Percentiles rank a stretch among this genome's conserved stretches.
Evolutionary conservation across 2,113 vertebrate species (phyloP).

Genomic region (Mustelus asterias): DNA sequence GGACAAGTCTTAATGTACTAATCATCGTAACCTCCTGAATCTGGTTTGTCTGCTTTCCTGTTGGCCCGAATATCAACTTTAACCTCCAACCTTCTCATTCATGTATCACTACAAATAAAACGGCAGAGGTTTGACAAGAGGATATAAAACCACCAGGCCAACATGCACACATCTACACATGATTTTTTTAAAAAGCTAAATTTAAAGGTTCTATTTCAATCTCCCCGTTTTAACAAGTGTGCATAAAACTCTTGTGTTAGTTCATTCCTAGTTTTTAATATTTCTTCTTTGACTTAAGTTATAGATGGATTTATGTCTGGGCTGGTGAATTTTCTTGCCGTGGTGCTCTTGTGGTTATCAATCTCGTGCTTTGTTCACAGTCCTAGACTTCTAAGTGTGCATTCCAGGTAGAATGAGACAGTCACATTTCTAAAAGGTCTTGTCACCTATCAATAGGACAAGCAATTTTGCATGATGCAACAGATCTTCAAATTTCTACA

Average conservation of each 20-base stretch:
- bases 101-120: slow-evolving; percentile 79
- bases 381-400: neutral
- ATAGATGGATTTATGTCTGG: neutral
- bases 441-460: neutral
- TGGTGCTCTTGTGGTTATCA: neutral
- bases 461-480: neutral
- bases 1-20: slow-evolving; percentile 65
- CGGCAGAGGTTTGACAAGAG: slow-evolving; percentile 67
- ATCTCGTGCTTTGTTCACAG: slow-evolving; percentile 10
- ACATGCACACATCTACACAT: slow-evolving; percentile 58
- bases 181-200: slow-evolving; percentile 59
- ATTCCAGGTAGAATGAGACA: neutral
- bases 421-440: neutral
- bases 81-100: slow-evolving; percentile 77
- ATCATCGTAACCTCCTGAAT: slow-evolving; percentile 77
- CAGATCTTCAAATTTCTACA: neutral
- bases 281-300: neutral
- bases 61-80: slow-evolving; percentile 83
- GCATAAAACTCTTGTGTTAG: slow-evolving; percentile 46
- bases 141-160: slow-evolving; percentile 70
- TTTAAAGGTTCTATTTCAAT: slow-evolving; percentile 55
- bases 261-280: neutral
- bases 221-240: slow-evolving; percentile 61
- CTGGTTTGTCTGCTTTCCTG: slow-evolving; percentile 72
- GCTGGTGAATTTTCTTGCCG: neutral